These are phyloP conservation scores for Phyllotreta cruciferae DNA, from an alignment of 2,888 invertebrate species.

Conservation along the genomic window DNA sequence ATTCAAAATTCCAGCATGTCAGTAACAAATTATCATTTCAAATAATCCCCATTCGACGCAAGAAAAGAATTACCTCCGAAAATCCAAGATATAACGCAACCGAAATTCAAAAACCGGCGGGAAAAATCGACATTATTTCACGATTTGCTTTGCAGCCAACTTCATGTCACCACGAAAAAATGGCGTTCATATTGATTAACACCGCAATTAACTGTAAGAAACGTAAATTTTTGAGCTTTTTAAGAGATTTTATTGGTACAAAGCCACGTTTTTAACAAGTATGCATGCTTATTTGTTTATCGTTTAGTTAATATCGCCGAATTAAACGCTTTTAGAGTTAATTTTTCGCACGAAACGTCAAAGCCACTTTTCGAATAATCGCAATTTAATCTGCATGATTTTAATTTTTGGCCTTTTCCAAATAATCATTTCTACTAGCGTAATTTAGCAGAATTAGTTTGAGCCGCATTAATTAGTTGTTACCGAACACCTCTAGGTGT, in stretches of 20 bases:
- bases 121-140: slow-evolving; percentile 22
- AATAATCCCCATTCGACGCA: slow-evolving; percentile 8
- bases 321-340: slow-evolving; percentile 28
- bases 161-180: slow-evolving; percentile 52
- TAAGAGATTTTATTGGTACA: slow-evolving; percentile 45
- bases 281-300: slow-evolving; percentile 45
- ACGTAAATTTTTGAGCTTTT: slow-evolving; percentile 49
- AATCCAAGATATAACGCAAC: slow-evolving; percentile 1
- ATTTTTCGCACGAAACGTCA: slow-evolving; percentile 36
- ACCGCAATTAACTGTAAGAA: slow-evolving; percentile 57
- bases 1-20: slow-evolving; percentile 20
- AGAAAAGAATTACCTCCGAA: neutral
- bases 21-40: slow-evolving; percentile 14
- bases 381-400: slow-evolving; percentile 26
- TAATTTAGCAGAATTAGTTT: slow-evolving; percentile 8
- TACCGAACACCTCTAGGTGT: slow-evolving; percentile 14
- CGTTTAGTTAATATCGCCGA: slow-evolving; percentile 30
- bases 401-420: neutral
- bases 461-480: neutral
- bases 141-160: slow-evolving; percentile 35
- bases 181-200: slow-evolving; percentile 59
- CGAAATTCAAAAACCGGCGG: slow-evolving; percentile 39
- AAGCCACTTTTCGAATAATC: slow-evolving; percentile 33
- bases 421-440: neutral
- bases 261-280: slow-evolving; percentile 42